Evolutionary conservation across 92 coral and sea anemone species (phyloP).

Genomic region (Palythoa heliodiscus): DNA sequence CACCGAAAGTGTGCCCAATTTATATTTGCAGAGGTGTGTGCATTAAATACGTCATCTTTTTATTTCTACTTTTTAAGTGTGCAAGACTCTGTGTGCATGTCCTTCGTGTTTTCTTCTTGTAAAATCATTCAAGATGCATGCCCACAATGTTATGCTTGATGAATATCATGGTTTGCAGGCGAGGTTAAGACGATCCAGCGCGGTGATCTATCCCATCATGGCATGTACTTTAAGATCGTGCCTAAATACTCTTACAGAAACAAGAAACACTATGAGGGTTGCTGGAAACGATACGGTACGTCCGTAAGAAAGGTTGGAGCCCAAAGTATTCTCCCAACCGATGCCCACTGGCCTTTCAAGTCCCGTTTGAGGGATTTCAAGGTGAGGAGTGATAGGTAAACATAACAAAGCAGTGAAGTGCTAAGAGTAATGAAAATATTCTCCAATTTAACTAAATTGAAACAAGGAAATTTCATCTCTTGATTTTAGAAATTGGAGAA

Average conservation of each 20-base stretch:
- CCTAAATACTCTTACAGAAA: constrained; percentile 88
- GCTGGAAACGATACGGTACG: constrained; percentile 91
- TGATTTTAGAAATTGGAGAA: no score
- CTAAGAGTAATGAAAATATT: neutral
- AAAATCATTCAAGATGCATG: no score
- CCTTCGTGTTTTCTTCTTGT: no score
- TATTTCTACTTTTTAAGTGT: no score
- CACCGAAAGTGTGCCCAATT: no score
- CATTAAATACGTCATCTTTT: no score
- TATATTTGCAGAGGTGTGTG: no score
- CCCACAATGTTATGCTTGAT: neutral
- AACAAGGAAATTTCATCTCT: no score
- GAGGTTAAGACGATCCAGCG: constrained; percentile 92
- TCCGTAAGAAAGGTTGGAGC: constrained; percentile 75
- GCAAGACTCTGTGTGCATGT: no score
- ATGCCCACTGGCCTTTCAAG: constrained; percentile 93
- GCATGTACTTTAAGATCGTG: constrained; percentile 87
- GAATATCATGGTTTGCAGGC: constrained; percentile 48
- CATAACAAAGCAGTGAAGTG: neutral
- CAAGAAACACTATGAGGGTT: constrained; percentile 75
- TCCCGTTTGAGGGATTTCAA: constrained; percentile 84
- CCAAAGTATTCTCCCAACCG: constrained; percentile 87
- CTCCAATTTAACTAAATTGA: no score
- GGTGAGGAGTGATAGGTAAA: constrained; percentile 46
- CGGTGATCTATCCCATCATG: constrained; percentile 91